Percentiles rank a stretch among this genome's conserved stretches.
Conservation (phyloP, 2,113 vertebrate species). For the Epinephelus cyanopodus region DNA sequence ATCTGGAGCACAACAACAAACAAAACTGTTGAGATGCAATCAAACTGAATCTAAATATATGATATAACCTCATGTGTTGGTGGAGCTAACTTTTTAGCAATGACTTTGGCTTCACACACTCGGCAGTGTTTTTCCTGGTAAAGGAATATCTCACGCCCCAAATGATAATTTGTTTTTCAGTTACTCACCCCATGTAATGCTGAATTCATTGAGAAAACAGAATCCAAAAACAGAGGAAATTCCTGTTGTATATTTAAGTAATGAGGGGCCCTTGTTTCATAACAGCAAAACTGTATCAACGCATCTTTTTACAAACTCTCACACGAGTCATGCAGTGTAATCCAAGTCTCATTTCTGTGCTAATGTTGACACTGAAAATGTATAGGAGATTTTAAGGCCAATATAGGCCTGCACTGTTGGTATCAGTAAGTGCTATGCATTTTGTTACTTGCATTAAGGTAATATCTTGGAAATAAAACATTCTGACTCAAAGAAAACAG, state of each 20-base stretch:
- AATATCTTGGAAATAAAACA: slow-evolving; percentile 17
- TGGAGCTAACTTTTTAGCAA: background rate
- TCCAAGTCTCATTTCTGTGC: background rate
- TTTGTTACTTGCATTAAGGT: background rate
- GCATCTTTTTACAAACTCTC: no score
- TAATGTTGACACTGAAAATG: background rate
- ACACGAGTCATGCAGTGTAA: no score
- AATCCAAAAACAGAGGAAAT: no score
- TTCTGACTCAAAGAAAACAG: slow-evolving; percentile 33
- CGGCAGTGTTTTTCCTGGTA: background rate
- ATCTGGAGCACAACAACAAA: slow-evolving; percentile 57
- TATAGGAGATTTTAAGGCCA: background rate
- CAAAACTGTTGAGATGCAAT: slow-evolving; percentile 48
- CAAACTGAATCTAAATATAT: slow-evolving; percentile 21
- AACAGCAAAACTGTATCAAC: no score
- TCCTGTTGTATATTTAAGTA: no score
- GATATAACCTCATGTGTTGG: background rate
- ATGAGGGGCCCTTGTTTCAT: no score
- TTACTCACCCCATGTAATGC: no score
- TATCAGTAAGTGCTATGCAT: background rate
- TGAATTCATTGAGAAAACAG: no score
- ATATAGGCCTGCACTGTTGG: background rate
- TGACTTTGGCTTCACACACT: background rate
- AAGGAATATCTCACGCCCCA: no score
- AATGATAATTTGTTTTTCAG: no score